Evolutionary conservation across 2,113 vertebrate species (phyloP), one percentile per base, ranked within the genome.

Genomic region (Oceanites oceanicus): DNA sequence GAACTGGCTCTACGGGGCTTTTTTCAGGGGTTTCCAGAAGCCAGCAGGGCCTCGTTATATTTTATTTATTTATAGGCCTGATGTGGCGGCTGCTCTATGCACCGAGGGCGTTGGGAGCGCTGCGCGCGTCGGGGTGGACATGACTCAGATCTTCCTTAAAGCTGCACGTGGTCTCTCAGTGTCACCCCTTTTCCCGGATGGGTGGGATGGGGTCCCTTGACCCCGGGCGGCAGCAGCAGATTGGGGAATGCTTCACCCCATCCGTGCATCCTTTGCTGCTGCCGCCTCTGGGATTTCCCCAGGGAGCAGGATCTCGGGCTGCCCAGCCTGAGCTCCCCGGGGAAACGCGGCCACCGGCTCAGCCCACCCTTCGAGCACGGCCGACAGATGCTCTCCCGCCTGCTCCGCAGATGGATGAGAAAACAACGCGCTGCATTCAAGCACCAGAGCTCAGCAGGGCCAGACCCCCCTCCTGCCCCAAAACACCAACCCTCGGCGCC

Each of bases 1-100:
- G 88, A 88, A 80, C 49, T 61, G 92, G 42, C 88, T 92, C 78
- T 8, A 10, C 16, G 12, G 76, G 88, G 77, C 40, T 81, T 89
- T 92, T 92, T 92, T 62, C 88, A 76, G 80, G 83, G 62, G 76
- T 30, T 93, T 95, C 90, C 83, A 86, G 84, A 86, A 95, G 92
- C 10, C 91, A 56, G 75, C 40, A 15, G 53, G 84, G 59, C 70
- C 74, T 93, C 20, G 38, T 79, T 92, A 6, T 73, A 25, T 88
- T 92, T 94, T 88, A 84, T 96, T 94, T 94, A 96, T 96, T 95
- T 91, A 96, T 90, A 94, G 88, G 80, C 63, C 90, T 94, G 95
- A 95, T 92, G 86, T 75, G 67, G 77, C 14, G 68, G 63, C 52
- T 49, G 82, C 58, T 93, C 76, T 76, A 95, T 76, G 95, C 83